phyloP scores from a whole-genome alignment of 1,140 invertebrate species.

The Drosophila bocki region DNA sequence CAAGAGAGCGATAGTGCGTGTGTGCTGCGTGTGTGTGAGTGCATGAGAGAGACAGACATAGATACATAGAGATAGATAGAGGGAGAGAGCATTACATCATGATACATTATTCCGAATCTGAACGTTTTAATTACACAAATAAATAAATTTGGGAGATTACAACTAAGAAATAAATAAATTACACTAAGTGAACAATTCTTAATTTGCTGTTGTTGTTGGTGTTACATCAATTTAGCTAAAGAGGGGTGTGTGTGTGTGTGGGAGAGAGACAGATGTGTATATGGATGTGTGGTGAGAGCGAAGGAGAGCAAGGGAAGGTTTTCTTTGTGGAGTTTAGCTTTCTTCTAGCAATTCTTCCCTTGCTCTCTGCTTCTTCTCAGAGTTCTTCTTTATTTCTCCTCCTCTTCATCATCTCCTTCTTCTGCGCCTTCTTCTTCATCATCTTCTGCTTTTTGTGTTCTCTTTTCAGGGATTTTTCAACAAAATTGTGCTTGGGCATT shows the following conservation, averaged over 20 bases:
- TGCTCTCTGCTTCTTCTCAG: slow-evolving; percentile 32
- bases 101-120: slow-evolving; percentile 48
- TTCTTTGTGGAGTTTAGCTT: not conserved
- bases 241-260: slow-evolving; percentile 23
- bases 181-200: slow-evolving; percentile 79
- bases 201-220: slow-evolving; percentile 35
- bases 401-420: slow-evolving; percentile 25
- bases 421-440: slow-evolving; percentile 30
- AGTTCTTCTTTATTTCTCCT: slow-evolving; percentile 16
- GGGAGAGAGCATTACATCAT: slow-evolving; percentile 40
- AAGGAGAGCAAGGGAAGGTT: slow-evolving; percentile 34
- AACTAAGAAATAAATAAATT: slow-evolving; percentile 78
- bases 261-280: slow-evolving; percentile 27
- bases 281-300: slow-evolving; percentile 14
- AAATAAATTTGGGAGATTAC: slow-evolving; percentile 55
- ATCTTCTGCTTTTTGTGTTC: slow-evolving; percentile 37
- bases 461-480: slow-evolving; percentile 46
- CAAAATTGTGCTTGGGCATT: slow-evolving; percentile 76
- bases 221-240: slow-evolving; percentile 68
- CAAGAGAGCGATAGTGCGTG: slow-evolving; percentile 65
- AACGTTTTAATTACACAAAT: slow-evolving; percentile 48
- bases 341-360: slow-evolving; percentile 18
- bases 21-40: slow-evolving; percentile 28
- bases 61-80: slow-evolving; percentile 29
- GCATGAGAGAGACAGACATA: slow-evolving; percentile 59